Evolutionary conservation across 2,888 invertebrate genomes (phyloP).

Genomic region (Isotomurus palustris): DNA sequence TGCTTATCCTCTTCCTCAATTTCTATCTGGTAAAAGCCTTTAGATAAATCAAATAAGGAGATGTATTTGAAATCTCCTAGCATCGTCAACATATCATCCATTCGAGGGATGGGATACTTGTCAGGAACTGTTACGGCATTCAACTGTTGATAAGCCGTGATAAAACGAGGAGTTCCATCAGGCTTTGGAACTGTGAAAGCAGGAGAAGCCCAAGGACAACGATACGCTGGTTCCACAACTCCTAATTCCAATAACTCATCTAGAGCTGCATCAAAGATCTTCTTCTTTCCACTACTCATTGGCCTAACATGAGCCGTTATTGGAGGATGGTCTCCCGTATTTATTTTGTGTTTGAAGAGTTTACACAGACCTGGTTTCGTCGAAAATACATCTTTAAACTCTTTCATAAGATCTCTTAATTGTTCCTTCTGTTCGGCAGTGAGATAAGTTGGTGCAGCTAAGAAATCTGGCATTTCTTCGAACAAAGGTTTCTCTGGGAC

Average conservation of each 20-base stretch:
- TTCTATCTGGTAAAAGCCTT: conserved; percentile 2
- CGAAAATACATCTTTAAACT: conserved; percentile 7
- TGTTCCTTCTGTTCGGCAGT: background rate
- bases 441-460: background rate
- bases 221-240: background rate
- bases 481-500: background rate
- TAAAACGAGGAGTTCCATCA: background rate
- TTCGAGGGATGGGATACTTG: conserved; percentile 6
- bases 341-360: conserved; percentile 7
- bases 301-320: background rate
- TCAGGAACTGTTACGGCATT: background rate
- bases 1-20: background rate
- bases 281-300: background rate
- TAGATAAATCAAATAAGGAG: background rate
- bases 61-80: conserved; percentile 1
- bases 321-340: background rate
- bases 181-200: conserved; percentile 5
- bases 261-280: background rate
- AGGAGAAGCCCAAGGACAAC: background rate
- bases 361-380: conserved; percentile 10
- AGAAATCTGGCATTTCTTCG: background rate
- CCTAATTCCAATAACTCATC: background rate
- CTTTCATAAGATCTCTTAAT: background rate
- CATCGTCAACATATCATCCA: conserved; percentile 1
- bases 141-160: background rate